These are phyloP conservation scores for Myotis yumanensis DNA, from an alignment of 2,113 vertebrate genomes.

Conservation along the genomic window DNA sequence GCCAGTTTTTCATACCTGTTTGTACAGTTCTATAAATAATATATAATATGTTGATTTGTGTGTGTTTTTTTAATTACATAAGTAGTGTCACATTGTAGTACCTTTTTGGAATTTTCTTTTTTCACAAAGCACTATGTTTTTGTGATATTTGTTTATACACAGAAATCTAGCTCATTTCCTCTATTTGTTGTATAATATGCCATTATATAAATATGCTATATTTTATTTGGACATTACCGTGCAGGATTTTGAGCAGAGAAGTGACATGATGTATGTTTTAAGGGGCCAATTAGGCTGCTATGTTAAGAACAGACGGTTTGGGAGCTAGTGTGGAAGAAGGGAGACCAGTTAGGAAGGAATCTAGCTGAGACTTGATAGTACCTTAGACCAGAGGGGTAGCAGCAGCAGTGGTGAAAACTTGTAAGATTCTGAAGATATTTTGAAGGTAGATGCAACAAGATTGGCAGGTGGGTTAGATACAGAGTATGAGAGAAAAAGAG, in stretches of 20 bases:
- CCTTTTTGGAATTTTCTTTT: not conserved
- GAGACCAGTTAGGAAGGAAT: not conserved
- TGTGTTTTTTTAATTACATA: not conserved
- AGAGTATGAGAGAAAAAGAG: not conserved
- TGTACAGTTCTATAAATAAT: not conserved
- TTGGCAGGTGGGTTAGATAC: not conserved
- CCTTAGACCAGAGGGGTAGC: not conserved
- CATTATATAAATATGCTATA: not conserved
- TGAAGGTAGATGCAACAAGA: not conserved
- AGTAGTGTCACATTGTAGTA: not conserved
- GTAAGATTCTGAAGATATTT: not conserved
- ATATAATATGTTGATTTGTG: slow-evolving; percentile 1
- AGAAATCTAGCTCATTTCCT: not conserved
- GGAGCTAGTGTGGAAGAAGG: not conserved
- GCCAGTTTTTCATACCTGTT: not conserved
- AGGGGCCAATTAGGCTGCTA: not conserved
- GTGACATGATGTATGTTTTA: not conserved
- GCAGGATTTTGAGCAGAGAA: not conserved
- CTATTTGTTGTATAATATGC: not conserved
- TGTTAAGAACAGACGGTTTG: not conserved
- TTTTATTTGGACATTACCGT: not conserved
- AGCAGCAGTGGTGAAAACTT: not conserved
- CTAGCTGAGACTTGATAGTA: not conserved
- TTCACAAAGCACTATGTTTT: not conserved
- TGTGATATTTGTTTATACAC: not conserved